Evolutionary conservation across 2,888 invertebrate species (phyloP), one percentile per base, ranked within the genome.

Genomic region (Tubulanus polymorphus): DNA sequence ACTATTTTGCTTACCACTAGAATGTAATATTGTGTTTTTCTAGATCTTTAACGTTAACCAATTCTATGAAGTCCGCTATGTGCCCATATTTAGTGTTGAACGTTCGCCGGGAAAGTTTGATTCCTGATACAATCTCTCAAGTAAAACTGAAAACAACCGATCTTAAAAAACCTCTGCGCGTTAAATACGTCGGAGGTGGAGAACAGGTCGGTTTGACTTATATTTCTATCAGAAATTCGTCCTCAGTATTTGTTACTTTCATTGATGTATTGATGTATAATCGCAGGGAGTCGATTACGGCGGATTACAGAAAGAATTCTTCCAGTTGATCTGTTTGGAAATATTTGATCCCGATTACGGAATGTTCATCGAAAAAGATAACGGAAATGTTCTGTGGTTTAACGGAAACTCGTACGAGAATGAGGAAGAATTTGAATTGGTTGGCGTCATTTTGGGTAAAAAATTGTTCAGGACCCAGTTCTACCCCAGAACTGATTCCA

Each of bases 171-270:
- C 49, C 49, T 12, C 18, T 49, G 6, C 28, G 32, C 30, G 32
- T 49, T 27, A 49, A 49, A 29, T 49, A 49, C 32, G 28, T 49
- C 6, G 49, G 49, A 30, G 49, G 49, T 5, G 49, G 49, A n/a
- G 49, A 49, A 20, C 49, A 49, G 49, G 49, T 49, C 18, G 27
- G 15, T 32, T 32, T 10, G 35, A 32, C 10, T 32, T 10, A 12
- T 12, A 32, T 12, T n/a, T n/a, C 35, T 12, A 10, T 32, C n/a
- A 12, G n/a, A 32, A 32, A 10, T 32, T 12, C 35, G 35, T n/a
- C 35, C 35, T 32, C 10, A 32, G 10, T n/a, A 10, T 12, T 32
- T 12, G 10, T 32, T 32, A 45, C 20, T 15, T 8, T 45, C 46
- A 15, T n/a, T n/a, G n/a, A 45, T 45, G 10, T 18, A 15, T 8